A percentile compares a stretch with the other conserved stretches of the same genome.
phyloP scores from a whole-genome alignment of 2,797 vertebrate species.

The Tachyglossus aculeatus region DNA sequence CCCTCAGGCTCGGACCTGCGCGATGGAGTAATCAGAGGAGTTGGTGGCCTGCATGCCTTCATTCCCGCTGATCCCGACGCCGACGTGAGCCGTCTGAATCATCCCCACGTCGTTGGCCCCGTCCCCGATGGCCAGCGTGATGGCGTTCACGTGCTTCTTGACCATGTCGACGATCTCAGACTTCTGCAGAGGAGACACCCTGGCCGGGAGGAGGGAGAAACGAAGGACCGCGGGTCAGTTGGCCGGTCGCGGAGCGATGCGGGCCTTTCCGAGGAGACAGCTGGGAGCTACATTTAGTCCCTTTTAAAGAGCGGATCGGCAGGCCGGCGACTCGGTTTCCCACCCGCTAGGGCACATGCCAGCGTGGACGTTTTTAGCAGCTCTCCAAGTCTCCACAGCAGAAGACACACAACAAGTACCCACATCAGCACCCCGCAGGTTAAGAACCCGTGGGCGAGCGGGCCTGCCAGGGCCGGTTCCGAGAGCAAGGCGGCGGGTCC shows the following conservation, averaged over 20 bases:
- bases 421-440: too few relatives aligned
- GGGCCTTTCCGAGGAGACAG: slow-evolving; percentile 60
- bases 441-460: too few relatives aligned
- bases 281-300: slow-evolving; percentile 68
- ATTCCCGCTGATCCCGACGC: slow-evolving; percentile 96
- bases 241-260: slow-evolving; percentile 40
- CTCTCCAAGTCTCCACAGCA: too few relatives aligned
- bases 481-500: too few relatives aligned
- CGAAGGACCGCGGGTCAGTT: slow-evolving; percentile 58
- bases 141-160: slow-evolving; percentile 96
- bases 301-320: slow-evolving; percentile 58
- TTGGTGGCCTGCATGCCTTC: slow-evolving; percentile 99
- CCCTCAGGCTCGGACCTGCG: slow-evolving; percentile 83
- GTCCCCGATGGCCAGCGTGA: slow-evolving; percentile 97
- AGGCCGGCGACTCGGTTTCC: too few relatives aligned
- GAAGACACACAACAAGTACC: too few relatives aligned
- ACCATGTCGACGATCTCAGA: slow-evolving; percentile 99
- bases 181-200: slow-evolving; percentile 98
- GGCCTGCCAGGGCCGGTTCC: too few relatives aligned
- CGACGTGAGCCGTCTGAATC: slow-evolving; percentile 98
- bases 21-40: slow-evolving; percentile 97
- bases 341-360: too few relatives aligned
- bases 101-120: slow-evolving; percentile 98
- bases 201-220: slow-evolving; percentile 72
- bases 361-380: too few relatives aligned